Evolutionary conservation across 1,140 invertebrate genomes (phyloP), one percentile per base, ranked within the genome.

Genomic region (Aphelinus certus): DNA sequence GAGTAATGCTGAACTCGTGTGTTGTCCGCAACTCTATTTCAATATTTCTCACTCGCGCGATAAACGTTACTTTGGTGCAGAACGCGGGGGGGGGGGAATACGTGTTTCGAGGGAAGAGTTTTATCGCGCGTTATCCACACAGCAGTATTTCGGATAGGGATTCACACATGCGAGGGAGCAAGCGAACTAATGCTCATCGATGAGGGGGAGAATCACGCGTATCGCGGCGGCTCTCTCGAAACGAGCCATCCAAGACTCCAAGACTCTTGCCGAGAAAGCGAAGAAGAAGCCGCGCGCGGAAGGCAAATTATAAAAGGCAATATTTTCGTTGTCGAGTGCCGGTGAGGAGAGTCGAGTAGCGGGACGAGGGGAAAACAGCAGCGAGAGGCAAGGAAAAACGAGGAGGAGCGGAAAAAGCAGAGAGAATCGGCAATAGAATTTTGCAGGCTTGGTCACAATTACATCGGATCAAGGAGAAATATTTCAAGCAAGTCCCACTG

Each of bases 381-480:
- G 75, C 58, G 68, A 71, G 56, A 66, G 71, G 77, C 3, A 55
- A 56, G 45, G 43, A 66, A 4, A 53, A 0, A 43, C 45, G 47
- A 48, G 26, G 47, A 63, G 68, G 46, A 63, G 63, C 68, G 55
- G 58, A 68, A 58, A 47, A 45, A 45, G 43, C 42, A 45, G 10
- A 47, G 49, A 45, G 42, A 5, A 58, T 26, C 26, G 26, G 46
- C 47, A 0, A 6, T 10, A 75, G 76, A 81, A 81, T 79, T 81
- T 79, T 80, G 75, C 76, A 77, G 79, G 49, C 63, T 7, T 65
- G 49, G 72, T 82, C 80, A 78, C 85, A 85, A 86, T 86, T 84
- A 86, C 85, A 85, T 84, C 83, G 85, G 86, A 86, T 87, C 85
- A 86, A 83, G 77, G 80, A 81, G 79, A 80, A 86, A 84, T 86